Conservation (phyloP, 2,113 vertebrate species). For the Tragelaphus strepsiceros region DNA sequence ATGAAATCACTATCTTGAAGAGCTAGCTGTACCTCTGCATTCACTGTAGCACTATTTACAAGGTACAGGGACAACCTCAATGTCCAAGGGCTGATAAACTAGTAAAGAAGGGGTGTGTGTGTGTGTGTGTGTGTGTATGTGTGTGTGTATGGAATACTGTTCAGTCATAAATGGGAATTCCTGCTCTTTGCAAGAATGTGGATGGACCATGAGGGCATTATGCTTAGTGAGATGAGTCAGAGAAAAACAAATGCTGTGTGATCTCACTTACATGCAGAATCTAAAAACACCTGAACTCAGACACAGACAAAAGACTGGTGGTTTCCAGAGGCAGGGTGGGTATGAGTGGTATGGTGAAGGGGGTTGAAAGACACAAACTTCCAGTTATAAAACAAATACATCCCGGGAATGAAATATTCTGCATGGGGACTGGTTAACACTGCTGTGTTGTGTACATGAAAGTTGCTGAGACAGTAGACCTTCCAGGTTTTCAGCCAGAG, state of each 20-base stretch:
- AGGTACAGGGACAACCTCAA: neutral
- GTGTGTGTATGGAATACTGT: neutral
- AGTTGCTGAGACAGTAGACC: neutral
- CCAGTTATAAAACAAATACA: neutral
- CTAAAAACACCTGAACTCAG: neutral
- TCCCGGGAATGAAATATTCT: neutral
- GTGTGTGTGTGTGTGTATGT: accelerated
- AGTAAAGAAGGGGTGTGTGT: neutral
- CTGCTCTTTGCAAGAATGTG: neutral
- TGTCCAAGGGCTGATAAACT: neutral
- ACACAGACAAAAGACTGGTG: neutral
- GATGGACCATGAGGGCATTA: neutral
- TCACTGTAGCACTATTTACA: neutral
- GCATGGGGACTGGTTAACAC: neutral
- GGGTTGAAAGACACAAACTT: neutral
- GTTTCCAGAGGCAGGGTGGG: neutral
- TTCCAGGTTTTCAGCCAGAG: neutral
- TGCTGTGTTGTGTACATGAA: neutral
- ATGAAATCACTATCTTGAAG: neutral
- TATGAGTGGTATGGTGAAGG: neutral
- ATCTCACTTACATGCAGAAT: neutral
- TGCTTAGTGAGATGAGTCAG: neutral
- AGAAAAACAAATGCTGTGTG: neutral
- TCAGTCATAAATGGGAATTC: neutral
- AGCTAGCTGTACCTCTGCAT: neutral